A percentile compares a stretch with the other conserved stretches of the same genome.
Conservation (phyloP, 2,797 vertebrate genomes). For the Gymnocypris eckloni region DNA sequence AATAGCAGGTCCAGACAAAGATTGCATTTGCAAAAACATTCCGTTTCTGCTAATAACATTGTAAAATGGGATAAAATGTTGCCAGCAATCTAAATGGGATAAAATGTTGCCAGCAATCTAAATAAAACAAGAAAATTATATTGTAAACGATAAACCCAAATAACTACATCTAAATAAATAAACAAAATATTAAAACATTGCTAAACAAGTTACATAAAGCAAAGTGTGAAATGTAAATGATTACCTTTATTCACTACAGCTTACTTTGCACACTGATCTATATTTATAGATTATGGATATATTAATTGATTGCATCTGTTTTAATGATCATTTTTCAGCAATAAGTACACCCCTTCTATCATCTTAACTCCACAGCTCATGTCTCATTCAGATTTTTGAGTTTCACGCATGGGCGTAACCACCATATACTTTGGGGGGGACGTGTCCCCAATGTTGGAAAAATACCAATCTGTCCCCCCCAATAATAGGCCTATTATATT, state of each 20-base stretch:
- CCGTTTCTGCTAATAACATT: background rate
- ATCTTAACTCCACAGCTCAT: background rate
- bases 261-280: background rate
- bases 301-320: background rate
- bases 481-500: no score
- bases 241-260: background rate
- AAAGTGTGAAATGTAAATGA: background rate
- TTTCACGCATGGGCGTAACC: no score
- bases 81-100: no score
- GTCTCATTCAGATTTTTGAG: background rate
- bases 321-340: background rate
- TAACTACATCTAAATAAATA: background rate
- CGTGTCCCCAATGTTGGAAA: no score
- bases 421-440: no score
- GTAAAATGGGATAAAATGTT: background rate
- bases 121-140: background rate
- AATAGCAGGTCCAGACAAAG: constrained; percentile 2
- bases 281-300: background rate
- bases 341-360: background rate
- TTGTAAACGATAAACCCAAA: background rate
- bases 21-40: constrained; percentile 22
- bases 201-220: background rate
- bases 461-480: no score
- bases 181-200: no score
- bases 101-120: no score